phyloP scores from a whole-genome alignment of 2,888 invertebrate species.

The Ischnus inquisitorius region DNA sequence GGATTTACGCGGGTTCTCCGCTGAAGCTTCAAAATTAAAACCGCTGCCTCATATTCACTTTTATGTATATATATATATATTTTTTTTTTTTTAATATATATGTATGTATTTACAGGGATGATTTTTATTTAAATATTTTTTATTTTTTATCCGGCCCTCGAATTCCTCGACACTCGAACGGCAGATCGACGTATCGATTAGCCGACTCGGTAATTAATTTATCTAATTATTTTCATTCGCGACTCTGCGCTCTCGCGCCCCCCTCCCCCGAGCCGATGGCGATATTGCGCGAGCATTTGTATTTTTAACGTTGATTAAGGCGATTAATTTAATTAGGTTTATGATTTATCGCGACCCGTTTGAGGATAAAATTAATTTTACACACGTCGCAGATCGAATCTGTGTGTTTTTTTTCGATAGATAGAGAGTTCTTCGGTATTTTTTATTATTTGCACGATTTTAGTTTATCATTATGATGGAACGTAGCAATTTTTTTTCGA shows the following conservation, averaged over 20 bases:
- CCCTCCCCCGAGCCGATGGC: neutral
- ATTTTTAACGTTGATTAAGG: neutral
- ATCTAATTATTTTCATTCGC: constrained; percentile 42
- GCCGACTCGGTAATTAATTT: constrained; percentile 43
- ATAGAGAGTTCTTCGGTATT: no score
- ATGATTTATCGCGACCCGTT: neutral
- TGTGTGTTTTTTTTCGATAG: no score
- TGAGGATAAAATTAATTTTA: neutral
- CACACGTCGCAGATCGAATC: no score
- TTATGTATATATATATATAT: no score
- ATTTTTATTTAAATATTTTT: constrained; percentile 4
- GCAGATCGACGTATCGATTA: constrained; percentile 44
- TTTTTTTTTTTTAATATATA: no score
- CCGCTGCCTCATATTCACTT: neutral
- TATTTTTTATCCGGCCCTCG: constrained; percentile 4
- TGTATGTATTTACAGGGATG: neutral
- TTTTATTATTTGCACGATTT: no score
- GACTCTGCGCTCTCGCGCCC: neutral
- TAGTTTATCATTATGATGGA: no score
- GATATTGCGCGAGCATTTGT: neutral
- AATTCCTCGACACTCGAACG: neutral
- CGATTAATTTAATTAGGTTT: neutral
- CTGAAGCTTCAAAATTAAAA: constrained; percentile 14
- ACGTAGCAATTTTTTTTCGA: no score
- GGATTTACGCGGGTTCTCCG: constrained; percentile 2